These are phyloP conservation scores for Aplysina aerophoba DNA, from an alignment of 37 sponge, comb jelly and placozoan genomes.

Conservation along the genomic window DNA sequence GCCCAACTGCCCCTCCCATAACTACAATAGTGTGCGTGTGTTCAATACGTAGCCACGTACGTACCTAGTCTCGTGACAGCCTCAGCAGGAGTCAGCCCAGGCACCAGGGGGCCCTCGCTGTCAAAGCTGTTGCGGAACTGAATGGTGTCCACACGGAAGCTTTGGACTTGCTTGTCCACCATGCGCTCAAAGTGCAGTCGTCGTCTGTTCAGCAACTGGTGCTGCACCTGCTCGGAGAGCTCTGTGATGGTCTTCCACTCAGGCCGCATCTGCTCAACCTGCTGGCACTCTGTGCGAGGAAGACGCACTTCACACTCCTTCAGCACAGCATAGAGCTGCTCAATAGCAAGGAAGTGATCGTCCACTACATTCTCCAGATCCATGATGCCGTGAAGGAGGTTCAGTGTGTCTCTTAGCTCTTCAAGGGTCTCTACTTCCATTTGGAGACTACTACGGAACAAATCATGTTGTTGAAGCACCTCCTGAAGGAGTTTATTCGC, in stretches of 20 bases:
- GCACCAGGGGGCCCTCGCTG: slow-evolving; percentile 85
- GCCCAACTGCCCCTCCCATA: too few species aligned
- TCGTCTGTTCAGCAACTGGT: slow-evolving; percentile 63
- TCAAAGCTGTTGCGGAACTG: slow-evolving; percentile 93
- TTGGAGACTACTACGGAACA: slow-evolving; percentile 50
- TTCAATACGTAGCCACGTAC: neutral
- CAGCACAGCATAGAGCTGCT: slow-evolving; percentile 68
- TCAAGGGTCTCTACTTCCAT: slow-evolving; percentile 61
- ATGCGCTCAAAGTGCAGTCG: slow-evolving; percentile 71
- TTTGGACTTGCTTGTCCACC: slow-evolving; percentile 79
- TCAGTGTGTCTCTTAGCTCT: slow-evolving; percentile 59
- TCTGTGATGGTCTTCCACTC: slow-evolving; percentile 75
- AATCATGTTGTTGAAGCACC: slow-evolving; percentile 54
- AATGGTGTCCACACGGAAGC: slow-evolving; percentile 81
- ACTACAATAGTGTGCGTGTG: too few species aligned
- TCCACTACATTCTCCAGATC: slow-evolving; percentile 82
- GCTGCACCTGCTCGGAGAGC: slow-evolving; percentile 71
- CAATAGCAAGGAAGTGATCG: slow-evolving; percentile 74
- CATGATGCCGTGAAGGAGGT: slow-evolving; percentile 67
- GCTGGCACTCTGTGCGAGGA: slow-evolving; percentile 10
- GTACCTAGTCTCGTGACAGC: slow-evolving; percentile 79
- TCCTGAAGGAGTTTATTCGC: slow-evolving; percentile 70
- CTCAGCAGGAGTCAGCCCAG: slow-evolving; percentile 76
- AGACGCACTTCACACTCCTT: slow-evolving; percentile 49
- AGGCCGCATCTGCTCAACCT: slow-evolving; percentile 55